Evolutionary conservation across 2,888 invertebrate species (phyloP), one percentile per base, ranked within the genome.

Genomic region (Hemaris fuciformis): DNA sequence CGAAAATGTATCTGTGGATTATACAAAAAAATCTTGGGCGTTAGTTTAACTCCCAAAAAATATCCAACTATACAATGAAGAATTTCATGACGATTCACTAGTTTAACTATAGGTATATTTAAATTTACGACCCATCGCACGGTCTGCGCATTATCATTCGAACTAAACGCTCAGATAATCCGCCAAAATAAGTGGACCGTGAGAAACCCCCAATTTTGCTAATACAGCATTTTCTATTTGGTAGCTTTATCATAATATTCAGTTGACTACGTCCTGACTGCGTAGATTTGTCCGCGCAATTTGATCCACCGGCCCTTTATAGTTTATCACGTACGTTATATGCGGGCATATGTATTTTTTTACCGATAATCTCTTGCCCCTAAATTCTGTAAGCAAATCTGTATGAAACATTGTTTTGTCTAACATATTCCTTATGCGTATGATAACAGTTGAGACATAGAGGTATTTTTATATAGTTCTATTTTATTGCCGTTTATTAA

Each of bases 241-340:
- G 64, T 69, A 67, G 66, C 66, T 69, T 70, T 71, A 70, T 72
- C 65, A 68, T 63, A 70, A 74, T 75, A 66, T 68, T 59, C 69
- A 64, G 62, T 72, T 62, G 71, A 66, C 62, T 74, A 64, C 48
- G 43, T 61, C 53, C 64, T 68, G 68, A 66, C 66, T 66, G 68
- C 66, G 65, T 66, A 63, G 45, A 70, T 69, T 68, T 41, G 53
- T 68, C 57, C 66, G 65, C 64, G 64, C 70, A 70, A 76, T 73
- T 74, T 74, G 63, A 70, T 66, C 64, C 61, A 59, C 18, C 61
- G 60, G 61, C 63, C 60, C 38, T 48, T 27, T 59, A 48, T 62
- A 64, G 13, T 27, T 41, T 41, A 60, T 41, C 23, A 41, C 41
- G 27, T 0, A 25, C 23, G 41, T 34, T 57, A 38, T 23, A 38